A percentile compares a stretch with the other conserved stretches of the same genome.
These are phyloP conservation scores for Pungitius pungitius DNA, from an alignment of 2,113 vertebrate genomes.

Conservation along the genomic window DNA sequence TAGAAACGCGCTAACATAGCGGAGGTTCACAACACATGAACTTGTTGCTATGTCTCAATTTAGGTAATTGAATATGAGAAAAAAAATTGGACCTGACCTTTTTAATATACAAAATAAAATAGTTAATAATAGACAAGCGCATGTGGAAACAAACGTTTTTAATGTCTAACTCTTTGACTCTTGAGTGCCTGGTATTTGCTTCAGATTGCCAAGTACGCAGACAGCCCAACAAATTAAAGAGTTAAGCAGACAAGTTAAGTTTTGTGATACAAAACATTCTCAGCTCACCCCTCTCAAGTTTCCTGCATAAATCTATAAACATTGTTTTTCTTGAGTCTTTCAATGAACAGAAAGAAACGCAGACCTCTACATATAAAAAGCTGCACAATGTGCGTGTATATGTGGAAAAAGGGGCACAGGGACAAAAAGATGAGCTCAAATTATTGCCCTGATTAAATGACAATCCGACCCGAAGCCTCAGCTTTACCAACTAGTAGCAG, in stretches of 20 bases:
- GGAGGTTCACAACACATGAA: too few relatives aligned
- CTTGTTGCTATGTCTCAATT: neutral
- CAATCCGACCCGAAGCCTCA: constrained; percentile 29
- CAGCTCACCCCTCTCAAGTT: constrained; percentile 20
- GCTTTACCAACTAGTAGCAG: constrained; percentile 16
- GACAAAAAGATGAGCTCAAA: constrained; percentile 28
- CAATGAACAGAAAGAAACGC: constrained; percentile 16
- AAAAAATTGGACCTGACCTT: neutral
- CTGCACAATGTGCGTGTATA: neutral
- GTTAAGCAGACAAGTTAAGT: constrained; percentile 30
- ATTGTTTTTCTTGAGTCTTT: neutral
- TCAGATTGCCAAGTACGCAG: neutral
- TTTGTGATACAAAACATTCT: constrained; percentile 26
- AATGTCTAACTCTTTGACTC: neutral
- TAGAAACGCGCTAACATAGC: too few relatives aligned
- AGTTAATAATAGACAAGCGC: neutral
- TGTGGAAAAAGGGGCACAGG: neutral
- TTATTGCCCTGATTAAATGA: constrained; percentile 44
- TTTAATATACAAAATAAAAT: neutral
- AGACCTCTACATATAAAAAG: constrained; percentile 19
- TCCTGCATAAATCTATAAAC: constrained; percentile 11
- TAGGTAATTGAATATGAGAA: neutral
- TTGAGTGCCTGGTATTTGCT: constrained; percentile 6
- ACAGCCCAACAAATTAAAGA: constrained; percentile 15
- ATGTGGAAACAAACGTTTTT: neutral